Conservation (phyloP, 2,888 invertebrate genomes). For the Deroplatys truncata region DNA sequence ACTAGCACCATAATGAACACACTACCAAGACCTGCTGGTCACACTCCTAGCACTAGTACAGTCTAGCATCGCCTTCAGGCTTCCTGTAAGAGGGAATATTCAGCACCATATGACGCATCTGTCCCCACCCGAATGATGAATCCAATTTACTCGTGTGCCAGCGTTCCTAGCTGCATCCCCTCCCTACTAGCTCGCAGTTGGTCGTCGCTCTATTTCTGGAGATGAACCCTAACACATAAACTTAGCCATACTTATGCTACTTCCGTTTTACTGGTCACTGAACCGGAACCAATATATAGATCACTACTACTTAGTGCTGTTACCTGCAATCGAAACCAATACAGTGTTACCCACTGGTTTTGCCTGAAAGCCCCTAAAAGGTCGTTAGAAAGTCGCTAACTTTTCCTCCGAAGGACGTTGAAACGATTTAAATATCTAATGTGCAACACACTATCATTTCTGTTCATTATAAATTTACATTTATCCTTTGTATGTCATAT, state of each 20-base stretch:
- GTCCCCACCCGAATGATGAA: not conserved
- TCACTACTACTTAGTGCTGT: not conserved
- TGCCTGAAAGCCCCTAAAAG: too few relatives aligned
- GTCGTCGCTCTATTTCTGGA: constrained; percentile 1
- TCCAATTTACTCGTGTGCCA: not conserved
- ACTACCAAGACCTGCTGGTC: not conserved
- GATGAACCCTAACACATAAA: constrained; percentile 2
- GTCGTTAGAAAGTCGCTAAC: too few relatives aligned
- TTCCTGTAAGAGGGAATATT: not conserved
- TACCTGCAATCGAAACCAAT: not conserved
- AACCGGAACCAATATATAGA: not conserved
- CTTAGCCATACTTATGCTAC: not conserved
- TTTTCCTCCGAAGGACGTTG: too few relatives aligned
- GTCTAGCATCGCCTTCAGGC: too few relatives aligned
- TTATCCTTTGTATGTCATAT: too few relatives aligned
- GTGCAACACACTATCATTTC: too few relatives aligned
- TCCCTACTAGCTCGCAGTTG: not conserved
- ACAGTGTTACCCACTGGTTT: too few relatives aligned
- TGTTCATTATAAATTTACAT: too few relatives aligned
- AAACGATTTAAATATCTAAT: too few relatives aligned
- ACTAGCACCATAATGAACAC: not conserved
- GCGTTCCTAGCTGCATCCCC: not conserved
- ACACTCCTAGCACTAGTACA: constrained; percentile 49
- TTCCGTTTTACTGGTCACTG: not conserved
- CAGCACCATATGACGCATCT: not conserved